These are phyloP conservation scores for Hoplostethus mediterraneus DNA, from an alignment of 2,797 vertebrate genomes.

Conservation along the genomic window DNA sequence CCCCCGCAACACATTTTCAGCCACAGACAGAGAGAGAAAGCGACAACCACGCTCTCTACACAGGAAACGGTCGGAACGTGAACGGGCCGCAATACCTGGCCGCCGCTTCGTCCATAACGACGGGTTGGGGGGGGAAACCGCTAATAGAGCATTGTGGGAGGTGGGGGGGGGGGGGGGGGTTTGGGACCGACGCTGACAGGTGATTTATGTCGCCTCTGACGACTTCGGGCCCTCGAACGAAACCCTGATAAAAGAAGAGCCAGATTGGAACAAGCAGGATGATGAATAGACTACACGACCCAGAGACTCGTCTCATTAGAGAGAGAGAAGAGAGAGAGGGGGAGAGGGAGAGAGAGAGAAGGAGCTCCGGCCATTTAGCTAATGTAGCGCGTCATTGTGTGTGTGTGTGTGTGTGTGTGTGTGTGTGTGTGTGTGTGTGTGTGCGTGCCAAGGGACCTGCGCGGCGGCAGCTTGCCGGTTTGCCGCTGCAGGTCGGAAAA, in stretches of 20 bases:
- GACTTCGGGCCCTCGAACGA: constrained; percentile 91
- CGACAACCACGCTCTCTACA: constrained; percentile 40
- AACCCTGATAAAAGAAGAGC: constrained; percentile 96
- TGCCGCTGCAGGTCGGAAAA: constrained; percentile 86
- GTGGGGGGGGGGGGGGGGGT: constrained; percentile 26
- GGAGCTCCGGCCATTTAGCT: constrained; percentile 90
- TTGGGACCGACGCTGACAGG: constrained; percentile 83
- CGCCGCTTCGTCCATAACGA: constrained; percentile 63
- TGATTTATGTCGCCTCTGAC: constrained; percentile 97
- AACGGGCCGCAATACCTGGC: constrained; percentile 55
- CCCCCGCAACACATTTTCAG: no score
- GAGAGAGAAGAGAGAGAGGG: constrained; percentile 67
- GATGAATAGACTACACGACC: constrained; percentile 97
- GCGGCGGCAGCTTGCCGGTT: constrained; percentile 55
- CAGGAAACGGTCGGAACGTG: constrained; percentile 28
- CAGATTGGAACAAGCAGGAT: constrained; percentile 98
- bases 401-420: constrained; percentile 50
- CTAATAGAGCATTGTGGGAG: constrained; percentile 98
- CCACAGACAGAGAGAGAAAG: constrained; percentile 12
- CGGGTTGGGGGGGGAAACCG: constrained; percentile 67
- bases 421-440: constrained; percentile 29
- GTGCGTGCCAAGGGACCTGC: constrained; percentile 82
- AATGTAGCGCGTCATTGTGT: constrained; percentile 96
- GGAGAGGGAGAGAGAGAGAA: constrained; percentile 72
- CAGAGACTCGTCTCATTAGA: constrained; percentile 97